A percentile compares a stretch with the other conserved stretches of the same genome.
These are phyloP conservation scores for Oncorhynchus nerka DNA, from an alignment of 2,113 vertebrate genomes.

Conservation along the genomic window DNA sequence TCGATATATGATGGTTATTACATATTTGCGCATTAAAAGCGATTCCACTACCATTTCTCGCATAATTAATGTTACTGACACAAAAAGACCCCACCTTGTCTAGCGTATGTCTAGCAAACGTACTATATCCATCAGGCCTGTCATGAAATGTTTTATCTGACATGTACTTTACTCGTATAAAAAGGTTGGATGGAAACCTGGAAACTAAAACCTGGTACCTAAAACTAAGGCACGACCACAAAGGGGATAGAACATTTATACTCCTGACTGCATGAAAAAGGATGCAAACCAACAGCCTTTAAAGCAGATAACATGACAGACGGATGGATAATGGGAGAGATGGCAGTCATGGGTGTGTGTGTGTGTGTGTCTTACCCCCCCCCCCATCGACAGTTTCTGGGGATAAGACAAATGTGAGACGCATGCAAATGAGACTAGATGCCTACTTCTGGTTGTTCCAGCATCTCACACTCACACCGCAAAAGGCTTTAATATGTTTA, in stretches of 20 bases:
- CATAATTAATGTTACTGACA: too few relatives aligned
- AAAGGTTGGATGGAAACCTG: too few relatives aligned
- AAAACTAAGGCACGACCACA: conserved; percentile 9
- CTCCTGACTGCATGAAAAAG: conserved; percentile 44
- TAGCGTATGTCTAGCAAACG: too few relatives aligned
- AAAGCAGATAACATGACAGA: conserved; percentile 65
- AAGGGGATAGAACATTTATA: conserved; percentile 30
- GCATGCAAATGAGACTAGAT: conserved; percentile 65
- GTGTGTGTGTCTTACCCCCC: conserved; percentile 45
- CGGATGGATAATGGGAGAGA: conserved; percentile 43
- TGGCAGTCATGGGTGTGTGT: conserved; percentile 40
- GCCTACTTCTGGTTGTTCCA: too few relatives aligned
- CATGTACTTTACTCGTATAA: too few relatives aligned
- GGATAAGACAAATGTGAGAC: conserved; percentile 62
- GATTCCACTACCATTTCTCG: too few relatives aligned
- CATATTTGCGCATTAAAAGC: too few relatives aligned
- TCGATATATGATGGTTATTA: too few relatives aligned
- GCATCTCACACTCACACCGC: conserved; percentile 21
- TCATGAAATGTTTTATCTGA: too few relatives aligned
- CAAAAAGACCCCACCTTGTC: too few relatives aligned
- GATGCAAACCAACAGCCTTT: conserved; percentile 46
- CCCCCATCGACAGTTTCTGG: conserved; percentile 46
- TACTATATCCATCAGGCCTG: too few relatives aligned
- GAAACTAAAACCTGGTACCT: too few relatives aligned
- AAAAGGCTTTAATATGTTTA: conserved; percentile 66